Percentiles rank a stretch among this genome's conserved stretches.
These are phyloP conservation scores for Nephrotoma guestfalica DNA, from an alignment of 2,888 invertebrate genomes.

Conservation along the genomic window DNA sequence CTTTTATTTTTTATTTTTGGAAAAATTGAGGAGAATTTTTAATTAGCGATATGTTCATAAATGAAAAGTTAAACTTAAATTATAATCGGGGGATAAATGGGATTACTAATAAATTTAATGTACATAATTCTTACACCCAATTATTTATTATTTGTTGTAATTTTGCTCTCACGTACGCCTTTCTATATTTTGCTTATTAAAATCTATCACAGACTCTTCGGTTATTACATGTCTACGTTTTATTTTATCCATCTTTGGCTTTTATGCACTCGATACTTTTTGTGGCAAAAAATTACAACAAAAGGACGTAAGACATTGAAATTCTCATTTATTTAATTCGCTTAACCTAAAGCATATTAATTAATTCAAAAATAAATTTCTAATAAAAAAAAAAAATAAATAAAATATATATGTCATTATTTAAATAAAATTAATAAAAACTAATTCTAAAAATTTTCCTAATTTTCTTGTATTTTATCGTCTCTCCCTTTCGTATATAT, in stretches of 20 bases:
- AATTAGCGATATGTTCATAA: background rate
- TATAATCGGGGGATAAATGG: background rate
- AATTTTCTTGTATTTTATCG: background rate
- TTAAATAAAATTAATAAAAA: background rate
- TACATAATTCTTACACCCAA: background rate
- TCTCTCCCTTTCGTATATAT: background rate
- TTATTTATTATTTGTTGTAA: background rate
- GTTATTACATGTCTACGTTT: background rate
- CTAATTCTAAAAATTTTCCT: background rate
- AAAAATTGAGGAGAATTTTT: background rate
- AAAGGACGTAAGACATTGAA: background rate
- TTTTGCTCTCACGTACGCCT: background rate
- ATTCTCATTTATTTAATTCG: background rate
- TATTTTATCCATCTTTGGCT: background rate
- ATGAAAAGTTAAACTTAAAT: background rate
- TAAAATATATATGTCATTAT: background rate
- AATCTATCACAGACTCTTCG: background rate
- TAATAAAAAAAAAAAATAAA: background rate
- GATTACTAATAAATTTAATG: background rate
- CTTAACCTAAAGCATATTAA: background rate
- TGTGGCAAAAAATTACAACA: background rate
- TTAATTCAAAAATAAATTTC: background rate
- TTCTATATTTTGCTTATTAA: background rate
- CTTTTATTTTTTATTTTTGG: background rate
- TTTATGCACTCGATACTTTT: background rate